Evolutionary conservation across 2,797 vertebrate genomes (phyloP).

Genomic region (Otolemur crassicaudatus): DNA sequence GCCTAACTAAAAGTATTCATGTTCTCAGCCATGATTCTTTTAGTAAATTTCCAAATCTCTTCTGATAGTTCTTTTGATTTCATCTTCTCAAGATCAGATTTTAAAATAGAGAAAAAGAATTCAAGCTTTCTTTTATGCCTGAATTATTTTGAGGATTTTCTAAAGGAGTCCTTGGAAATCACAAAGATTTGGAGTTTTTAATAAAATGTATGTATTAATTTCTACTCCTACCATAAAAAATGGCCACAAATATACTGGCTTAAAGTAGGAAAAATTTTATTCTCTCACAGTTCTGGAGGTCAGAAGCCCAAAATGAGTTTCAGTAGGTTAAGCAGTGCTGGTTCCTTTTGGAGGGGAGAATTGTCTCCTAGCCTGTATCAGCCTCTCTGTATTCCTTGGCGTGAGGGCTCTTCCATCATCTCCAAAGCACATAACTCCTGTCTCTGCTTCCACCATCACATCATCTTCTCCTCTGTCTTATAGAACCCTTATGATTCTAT

Average conservation of each 20-base stretch:
- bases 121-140: background rate
- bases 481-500: background rate
- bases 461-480: background rate
- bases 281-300: background rate
- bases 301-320: background rate
- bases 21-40: background rate
- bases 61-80: background rate
- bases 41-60: background rate
- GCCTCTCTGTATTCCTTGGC: background rate
- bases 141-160: background rate
- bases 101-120: background rate
- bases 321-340: background rate
- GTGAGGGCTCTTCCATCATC: background rate
- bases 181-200: background rate
- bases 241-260: background rate
- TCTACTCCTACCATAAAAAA: background rate
- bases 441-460: background rate
- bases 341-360: background rate
- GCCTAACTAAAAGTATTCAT: background rate
- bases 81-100: slow-evolving; percentile 8
- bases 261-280: background rate
- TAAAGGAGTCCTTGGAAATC: background rate
- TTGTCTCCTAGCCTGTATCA: background rate
- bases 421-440: background rate
- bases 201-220: background rate